Evolutionary conservation across 2,888 invertebrate species (phyloP).

Genomic region (Drosophila birchii): DNA sequence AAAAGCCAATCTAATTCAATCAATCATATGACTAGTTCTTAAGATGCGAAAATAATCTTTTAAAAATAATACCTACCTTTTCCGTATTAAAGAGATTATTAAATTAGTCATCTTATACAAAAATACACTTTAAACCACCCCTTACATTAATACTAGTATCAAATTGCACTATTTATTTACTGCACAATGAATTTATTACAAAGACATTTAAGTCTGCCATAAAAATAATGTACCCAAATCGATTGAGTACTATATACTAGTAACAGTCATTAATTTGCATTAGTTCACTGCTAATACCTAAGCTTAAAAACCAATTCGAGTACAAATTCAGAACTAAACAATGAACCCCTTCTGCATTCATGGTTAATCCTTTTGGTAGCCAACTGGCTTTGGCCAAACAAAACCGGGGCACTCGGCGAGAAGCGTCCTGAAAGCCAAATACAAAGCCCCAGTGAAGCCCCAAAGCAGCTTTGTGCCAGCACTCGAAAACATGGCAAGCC

Average conservation of each 20-base stretch:
- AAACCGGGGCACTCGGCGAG: slow-evolving; percentile 18
- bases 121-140: too few species aligned
- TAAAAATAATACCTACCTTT: background rate
- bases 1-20: background rate
- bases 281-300: background rate
- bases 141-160: background rate
- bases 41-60: background rate
- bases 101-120: background rate
- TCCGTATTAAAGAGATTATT: background rate
- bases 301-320: slow-evolving; percentile 16
- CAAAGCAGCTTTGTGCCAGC: slow-evolving; percentile 65
- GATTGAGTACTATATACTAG: background rate
- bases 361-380: slow-evolving; percentile 24
- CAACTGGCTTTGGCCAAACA: slow-evolving; percentile 23
- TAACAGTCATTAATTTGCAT: slow-evolving; percentile 5
- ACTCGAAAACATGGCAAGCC: slow-evolving; percentile 70
- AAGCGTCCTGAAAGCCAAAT: slow-evolving; percentile 34
- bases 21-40: background rate
- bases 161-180: background rate
- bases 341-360: background rate
- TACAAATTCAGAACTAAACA: slow-evolving; percentile 7
- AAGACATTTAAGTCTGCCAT: background rate
- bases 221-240: slow-evolving; percentile 1
- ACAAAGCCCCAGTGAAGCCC: slow-evolving; percentile 50
- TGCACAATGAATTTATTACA: background rate